phyloP scores from a whole-genome alignment of 1,140 invertebrate species.

The Conus ventricosus region DNA sequence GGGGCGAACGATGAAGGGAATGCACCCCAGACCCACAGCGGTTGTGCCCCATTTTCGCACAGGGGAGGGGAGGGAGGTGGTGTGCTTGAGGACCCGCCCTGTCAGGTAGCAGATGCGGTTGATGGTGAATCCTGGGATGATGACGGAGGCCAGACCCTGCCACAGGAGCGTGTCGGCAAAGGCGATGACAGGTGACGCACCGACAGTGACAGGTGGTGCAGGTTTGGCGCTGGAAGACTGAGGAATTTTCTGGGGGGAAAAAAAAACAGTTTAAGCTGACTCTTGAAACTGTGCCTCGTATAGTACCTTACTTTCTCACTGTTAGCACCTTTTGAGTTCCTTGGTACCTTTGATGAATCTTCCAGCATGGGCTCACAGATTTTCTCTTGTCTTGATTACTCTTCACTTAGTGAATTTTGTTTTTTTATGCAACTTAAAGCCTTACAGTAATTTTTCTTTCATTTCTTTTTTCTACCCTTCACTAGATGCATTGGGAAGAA shows the following conservation, averaged over 20 bases:
- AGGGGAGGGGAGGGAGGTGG: conserved; percentile 73
- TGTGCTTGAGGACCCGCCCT: conserved; percentile 77
- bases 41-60: conserved; percentile 83
- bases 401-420: no score
- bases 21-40: conserved; percentile 86
- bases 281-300: background rate
- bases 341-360: no score
- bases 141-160: conserved; percentile 94
- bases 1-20: conserved; percentile 94
- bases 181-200: conserved; percentile 70
- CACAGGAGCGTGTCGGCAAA: conserved; percentile 90
- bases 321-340: no score
- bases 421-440: no score
- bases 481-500: no score
- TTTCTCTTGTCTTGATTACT: no score
- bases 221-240: background rate
- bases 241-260: background rate
- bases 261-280: background rate
- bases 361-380: no score
- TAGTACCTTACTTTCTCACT: no score
- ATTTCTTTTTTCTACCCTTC: no score
- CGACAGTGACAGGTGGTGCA: conserved; percentile 69
- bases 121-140: conserved; percentile 91
- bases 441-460: no score
- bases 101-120: conserved; percentile 87